Percentiles rank a stretch among this genome's conserved stretches.
Evolutionary conservation across 1,140 invertebrate species (phyloP).

Genomic region (Campodea augens): DNA sequence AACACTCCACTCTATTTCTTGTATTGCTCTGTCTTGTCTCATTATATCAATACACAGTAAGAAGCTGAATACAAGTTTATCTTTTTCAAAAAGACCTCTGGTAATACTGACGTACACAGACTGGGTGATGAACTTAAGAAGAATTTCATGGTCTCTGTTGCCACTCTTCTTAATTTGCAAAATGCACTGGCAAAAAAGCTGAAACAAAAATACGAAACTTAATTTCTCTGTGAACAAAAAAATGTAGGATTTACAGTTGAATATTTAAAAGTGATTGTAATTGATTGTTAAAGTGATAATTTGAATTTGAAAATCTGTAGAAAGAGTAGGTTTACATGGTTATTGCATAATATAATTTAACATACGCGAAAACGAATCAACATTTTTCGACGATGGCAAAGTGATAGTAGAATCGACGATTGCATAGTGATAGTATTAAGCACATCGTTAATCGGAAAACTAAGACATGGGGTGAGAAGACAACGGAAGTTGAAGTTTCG

Average conservation of each 20-base stretch:
- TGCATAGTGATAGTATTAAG: too few species aligned
- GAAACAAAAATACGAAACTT: slow-evolving; percentile 14
- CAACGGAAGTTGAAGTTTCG: too few species aligned
- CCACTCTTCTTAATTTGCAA: slow-evolving; percentile 43
- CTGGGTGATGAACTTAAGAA: slow-evolving; percentile 55
- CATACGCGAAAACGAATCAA: slow-evolving; percentile 3
- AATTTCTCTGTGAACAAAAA: slow-evolving; percentile 11
- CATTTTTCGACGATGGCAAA: too few species aligned
- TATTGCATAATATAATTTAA: too few species aligned
- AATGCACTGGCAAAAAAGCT: slow-evolving; percentile 57
- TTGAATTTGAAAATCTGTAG: neutral
- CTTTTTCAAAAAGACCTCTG: slow-evolving; percentile 64
- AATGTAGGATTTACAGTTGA: neutral
- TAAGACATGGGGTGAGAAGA: too few species aligned
- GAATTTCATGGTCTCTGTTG: slow-evolving; percentile 36
- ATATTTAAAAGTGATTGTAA: too few species aligned
- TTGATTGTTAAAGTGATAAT: slow-evolving; percentile 1
- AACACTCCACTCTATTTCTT: slow-evolving; percentile 44
- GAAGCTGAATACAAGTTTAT: slow-evolving; percentile 77
- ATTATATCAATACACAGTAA: slow-evolving; percentile 57
- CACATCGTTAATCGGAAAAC: too few species aligned
- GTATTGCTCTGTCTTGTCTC: slow-evolving; percentile 34
- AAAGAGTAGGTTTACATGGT: too few species aligned
- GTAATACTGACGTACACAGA: slow-evolving; percentile 72
- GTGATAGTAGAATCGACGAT: too few species aligned